These are phyloP conservation scores for Bergia puertoricense DNA, from an alignment of 92 coral and sea anemone species.

Conservation along the genomic window DNA sequence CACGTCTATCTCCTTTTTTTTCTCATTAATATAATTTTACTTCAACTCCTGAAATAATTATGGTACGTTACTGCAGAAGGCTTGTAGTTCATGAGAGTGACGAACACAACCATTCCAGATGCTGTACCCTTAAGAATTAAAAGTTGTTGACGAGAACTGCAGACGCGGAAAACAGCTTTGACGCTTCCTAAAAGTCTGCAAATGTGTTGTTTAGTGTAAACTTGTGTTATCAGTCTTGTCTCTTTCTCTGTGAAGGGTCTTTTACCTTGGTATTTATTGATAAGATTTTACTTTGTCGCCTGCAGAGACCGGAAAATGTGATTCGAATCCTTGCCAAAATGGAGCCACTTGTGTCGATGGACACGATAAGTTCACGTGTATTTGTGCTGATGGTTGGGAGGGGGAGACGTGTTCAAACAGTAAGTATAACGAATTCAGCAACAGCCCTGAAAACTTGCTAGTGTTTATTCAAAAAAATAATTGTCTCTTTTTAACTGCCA, in stretches of 20 bases:
- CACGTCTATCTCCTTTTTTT: background rate
- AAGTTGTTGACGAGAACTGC: background rate
- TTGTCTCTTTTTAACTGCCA: background rate
- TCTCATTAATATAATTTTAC: background rate
- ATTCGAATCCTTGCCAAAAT: conserved; percentile 80
- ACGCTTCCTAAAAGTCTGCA: background rate
- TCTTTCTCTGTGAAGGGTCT: background rate
- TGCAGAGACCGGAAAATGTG: conserved; percentile 79
- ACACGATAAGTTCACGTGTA: conserved; percentile 64
- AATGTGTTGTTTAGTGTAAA: background rate
- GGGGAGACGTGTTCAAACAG: conserved; percentile 83
- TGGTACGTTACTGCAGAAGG: background rate
- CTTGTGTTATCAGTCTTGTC: background rate
- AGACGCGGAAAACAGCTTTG: background rate
- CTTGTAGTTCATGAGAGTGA: background rate
- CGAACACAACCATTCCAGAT: background rate
- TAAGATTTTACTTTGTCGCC: background rate
- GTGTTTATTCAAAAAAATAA: background rate
- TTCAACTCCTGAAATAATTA: background rate
- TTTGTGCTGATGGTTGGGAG: conserved; percentile 84
- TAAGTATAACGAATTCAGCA: conserved; percentile 43
- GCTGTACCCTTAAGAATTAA: no score
- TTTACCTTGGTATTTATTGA: background rate
- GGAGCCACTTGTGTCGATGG: conserved; percentile 76
- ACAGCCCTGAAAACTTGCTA: background rate